Conservation (phyloP, 2,113 vertebrate genomes). For the cat (Felis catus) region F.catus_Fca126_mat1.0 CM031420.1:83480501-83481000, state of each 20-base stretch:
- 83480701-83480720: background rate
- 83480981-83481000: conserved; percentile 16
- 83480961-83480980: background rate
- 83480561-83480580: too few relatives aligned
- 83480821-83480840: conserved; percentile 5
- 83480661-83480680: background rate
- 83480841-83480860: background rate
- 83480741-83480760: background rate
- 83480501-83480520: too few relatives aligned
- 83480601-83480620: background rate
- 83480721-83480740: background rate
- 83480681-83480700: background rate
- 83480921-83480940: background rate
- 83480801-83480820: background rate
- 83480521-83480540: too few relatives aligned
- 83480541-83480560: too few relatives aligned
- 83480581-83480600: background rate
- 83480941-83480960: background rate
- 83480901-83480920: background rate
- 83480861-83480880: background rate
- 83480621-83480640: background rate
- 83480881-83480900: background rate
- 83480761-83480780: background rate
- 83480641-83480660: background rate
- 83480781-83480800: background rate